A percentile compares a stretch with the other conserved stretches of the same genome.
phyloP scores from a whole-genome alignment of 1,140 invertebrate species.

The Lepidurus packardi region DNA sequence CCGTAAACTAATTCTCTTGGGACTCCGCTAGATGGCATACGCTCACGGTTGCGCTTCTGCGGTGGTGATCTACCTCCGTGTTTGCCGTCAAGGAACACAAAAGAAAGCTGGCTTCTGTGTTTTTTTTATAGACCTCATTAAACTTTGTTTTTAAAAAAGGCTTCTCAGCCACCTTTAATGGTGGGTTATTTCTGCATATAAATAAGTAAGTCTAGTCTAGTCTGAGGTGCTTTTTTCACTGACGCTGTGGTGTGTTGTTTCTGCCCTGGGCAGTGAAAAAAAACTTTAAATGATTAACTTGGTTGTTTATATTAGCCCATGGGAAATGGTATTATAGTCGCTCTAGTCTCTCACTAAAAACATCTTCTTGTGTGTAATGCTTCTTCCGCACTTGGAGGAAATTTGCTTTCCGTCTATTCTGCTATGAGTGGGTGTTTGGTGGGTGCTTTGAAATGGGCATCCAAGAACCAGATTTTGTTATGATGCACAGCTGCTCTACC shows the following conservation, averaged over 20 bases:
- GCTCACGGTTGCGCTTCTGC: background rate
- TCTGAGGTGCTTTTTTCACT: background rate
- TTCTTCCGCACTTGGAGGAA: background rate
- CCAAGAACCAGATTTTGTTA: background rate
- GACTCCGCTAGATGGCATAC: background rate
- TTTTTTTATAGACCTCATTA: background rate
- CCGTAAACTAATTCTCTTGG: background rate
- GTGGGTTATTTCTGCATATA: background rate
- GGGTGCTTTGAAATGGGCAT: background rate
- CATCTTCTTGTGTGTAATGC: background rate
- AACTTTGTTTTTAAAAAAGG: background rate
- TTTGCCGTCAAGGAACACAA: background rate
- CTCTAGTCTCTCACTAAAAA: background rate
- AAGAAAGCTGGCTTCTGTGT: background rate
- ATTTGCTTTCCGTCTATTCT: background rate
- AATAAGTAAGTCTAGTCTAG: background rate
- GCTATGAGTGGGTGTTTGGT: conserved; percentile 13
- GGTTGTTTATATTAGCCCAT: background rate
- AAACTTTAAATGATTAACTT: background rate
- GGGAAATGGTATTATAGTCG: background rate
- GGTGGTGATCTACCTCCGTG: conserved; percentile 1
- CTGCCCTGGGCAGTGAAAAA: conserved; percentile 11
- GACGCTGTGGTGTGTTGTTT: conserved; percentile 2
- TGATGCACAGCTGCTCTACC: conserved; percentile 1
- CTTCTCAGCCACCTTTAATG: background rate